Conservation (phyloP, 1,140 invertebrate genomes). For the Portunus trituberculatus region DNA sequence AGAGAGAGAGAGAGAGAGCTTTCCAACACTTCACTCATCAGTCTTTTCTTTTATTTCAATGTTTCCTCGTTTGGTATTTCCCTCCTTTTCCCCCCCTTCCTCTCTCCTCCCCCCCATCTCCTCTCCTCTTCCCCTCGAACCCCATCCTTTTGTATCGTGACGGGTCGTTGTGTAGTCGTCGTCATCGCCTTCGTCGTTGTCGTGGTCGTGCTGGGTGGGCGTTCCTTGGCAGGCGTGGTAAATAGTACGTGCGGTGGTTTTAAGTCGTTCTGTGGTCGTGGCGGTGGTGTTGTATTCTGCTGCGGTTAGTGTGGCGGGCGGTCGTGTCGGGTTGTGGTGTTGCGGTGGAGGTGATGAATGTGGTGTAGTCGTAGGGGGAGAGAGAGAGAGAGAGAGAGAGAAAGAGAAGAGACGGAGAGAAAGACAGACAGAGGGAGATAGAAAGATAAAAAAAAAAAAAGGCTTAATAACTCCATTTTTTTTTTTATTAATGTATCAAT, state of each 20-base stretch:
- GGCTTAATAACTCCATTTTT: no score
- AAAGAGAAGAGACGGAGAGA: neutral
- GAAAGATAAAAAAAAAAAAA: neutral
- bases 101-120: neutral
- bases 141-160: no score
- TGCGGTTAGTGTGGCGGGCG: neutral
- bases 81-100: neutral
- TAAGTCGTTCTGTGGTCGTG: neutral
- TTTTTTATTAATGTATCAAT: no score
- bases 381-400: no score
- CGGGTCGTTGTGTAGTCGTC: no score
- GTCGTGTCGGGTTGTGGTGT: neutral
- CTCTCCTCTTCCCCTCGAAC: neutral
- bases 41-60: neutral
- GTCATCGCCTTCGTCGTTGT: neutral
- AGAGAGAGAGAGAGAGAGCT: neutral
- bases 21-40: neutral
- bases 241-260: neutral
- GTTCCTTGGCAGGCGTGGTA: no score
- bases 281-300: slow-evolving; percentile 36
- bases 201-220: neutral
- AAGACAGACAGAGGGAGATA: neutral
- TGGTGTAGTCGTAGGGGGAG: neutral
- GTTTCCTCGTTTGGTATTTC: neutral
- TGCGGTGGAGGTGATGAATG: neutral